Base-by-base conservation (phyloP, 2,113 vertebrate genomes). In the Dryoscopus gambensis region DNA sequence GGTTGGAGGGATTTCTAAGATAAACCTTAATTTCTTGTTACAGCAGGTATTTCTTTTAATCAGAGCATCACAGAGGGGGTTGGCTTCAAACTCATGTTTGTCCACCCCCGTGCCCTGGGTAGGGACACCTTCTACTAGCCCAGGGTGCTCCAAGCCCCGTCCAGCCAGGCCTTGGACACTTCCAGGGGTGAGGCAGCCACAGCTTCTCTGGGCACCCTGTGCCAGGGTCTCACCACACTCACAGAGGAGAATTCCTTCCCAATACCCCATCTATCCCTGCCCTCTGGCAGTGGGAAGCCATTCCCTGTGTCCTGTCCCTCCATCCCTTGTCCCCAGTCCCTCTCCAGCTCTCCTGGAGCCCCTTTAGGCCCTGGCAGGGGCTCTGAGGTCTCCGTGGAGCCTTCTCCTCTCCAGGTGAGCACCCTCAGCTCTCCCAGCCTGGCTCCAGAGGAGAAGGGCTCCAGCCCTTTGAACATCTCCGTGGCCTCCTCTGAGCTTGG, bases 401-500 rank as follows among this genome's bases (percentile, higher is more conserved):
- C 25, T 31, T 39, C 24, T 57, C 24, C 5, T 46, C 17, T 68
- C 28, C 52, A 39, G 28, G 8, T 39, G 52, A 81, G 1, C 42
- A 21, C 8, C 40, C n/a, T n/a, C 33, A 56, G 40, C 33, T 46
- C 62, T 56, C 42, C 40, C 42, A 57, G 28, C 42, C 63, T 47
- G 42, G 13, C 63, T 47, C 13, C 63, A 57, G 11, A 47, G 28
- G 22, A 39, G 52, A 57, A 33, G 40, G 19, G 20, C 35, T 63
- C 35, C 46, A 63, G 75, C 30, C n/a, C 73, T 30, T 0, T 2
- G 15, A 76, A 19, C 27, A 31, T 3, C 25, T 57, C 55, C 2
- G 0, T 9, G 15, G 15, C n/a, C 44, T 31, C 27, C 56, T 60
- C 73, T 60, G 44, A 13, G 1, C 5, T 76, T 2, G 3, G 2